phyloP scores from a whole-genome alignment of 2,113 vertebrate species.

The Saguinus imperator region DNA sequence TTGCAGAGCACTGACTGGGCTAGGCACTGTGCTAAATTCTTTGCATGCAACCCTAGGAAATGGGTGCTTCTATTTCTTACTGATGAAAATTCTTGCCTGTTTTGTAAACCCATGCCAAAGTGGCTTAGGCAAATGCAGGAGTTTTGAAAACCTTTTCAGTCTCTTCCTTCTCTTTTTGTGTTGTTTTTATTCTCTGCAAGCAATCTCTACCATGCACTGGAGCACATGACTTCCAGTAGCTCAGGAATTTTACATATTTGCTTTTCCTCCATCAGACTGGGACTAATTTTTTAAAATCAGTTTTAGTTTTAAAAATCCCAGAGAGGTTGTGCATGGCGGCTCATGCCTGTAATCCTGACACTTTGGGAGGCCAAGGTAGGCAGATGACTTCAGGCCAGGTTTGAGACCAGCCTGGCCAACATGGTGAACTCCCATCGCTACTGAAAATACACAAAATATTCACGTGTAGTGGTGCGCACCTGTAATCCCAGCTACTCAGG shows the following conservation, averaged over 20 bases:
- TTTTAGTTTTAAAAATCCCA: not conserved
- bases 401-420: no score
- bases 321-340: no score
- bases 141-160: not conserved
- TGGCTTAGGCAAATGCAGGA: not conserved
- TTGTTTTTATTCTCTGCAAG: not conserved
- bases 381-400: no score
- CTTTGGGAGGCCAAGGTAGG: no score
- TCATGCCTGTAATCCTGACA: no score
- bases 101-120: not conserved
- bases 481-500: no score
- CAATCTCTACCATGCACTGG: not conserved
- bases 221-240: not conserved
- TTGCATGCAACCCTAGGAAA: not conserved
- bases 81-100: not conserved
- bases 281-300: not conserved
- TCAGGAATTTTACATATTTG: not conserved
- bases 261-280: not conserved
- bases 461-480: no score
- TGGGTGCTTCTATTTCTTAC: not conserved
- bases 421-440: no score
- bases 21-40: not conserved
- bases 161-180: not conserved
- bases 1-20: not conserved
- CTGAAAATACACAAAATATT: no score